Base-by-base conservation (phyloP, 1,140 invertebrate genomes). In the Drosophila bocqueti region DNA sequence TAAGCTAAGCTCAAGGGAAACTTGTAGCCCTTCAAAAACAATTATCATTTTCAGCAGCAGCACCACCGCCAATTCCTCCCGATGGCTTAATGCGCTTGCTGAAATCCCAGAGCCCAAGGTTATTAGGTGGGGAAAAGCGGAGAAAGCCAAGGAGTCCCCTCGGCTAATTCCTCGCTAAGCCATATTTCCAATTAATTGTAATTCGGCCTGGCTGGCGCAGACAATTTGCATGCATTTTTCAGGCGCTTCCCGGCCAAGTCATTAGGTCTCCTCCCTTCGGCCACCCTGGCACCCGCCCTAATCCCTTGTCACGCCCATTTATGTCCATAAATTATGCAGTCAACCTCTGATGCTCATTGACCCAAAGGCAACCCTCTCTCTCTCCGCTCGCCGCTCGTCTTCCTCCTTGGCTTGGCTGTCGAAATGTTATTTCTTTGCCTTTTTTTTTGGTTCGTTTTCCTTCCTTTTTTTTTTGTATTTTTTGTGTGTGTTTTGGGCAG, bases 321-420 rank as follows among this genome's bases (percentile, higher is more conserved):
- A 89, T 80, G 80, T 72, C 73, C 67, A 69, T 89, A 83, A 86
- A 86, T 86, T 86, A 86, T 87, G 83, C 80, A 83, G 79, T 40
- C 83, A 77, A 75, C 61, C 52, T 58, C 43, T 57, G 68, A 57
- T 76, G 75, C 75, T 76, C 65, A 66, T 67, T 82, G 78, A 78
- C 61, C 83, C 69, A 47, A 65, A 58, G 57, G 45, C 54, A 38
- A 38, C 16, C 38, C 42, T 11, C 55, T 31, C 15, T 15, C 55
- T 24, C 15, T 2, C 9, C 13, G 24, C 24, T 26, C 13, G 4
- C 5, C 24, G 24, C 24, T 29, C 26, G 26, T 29, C 26, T 29
- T 7, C 5, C 26, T 29, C 26, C 26, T 29, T 29, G 29, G 49
- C 42, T 5, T 26, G 26, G 26, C 26, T 68, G 74, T 72, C 49